phyloP scores from a whole-genome alignment of 1,140 invertebrate species.

The Cataglyphis hispanica region DNA sequence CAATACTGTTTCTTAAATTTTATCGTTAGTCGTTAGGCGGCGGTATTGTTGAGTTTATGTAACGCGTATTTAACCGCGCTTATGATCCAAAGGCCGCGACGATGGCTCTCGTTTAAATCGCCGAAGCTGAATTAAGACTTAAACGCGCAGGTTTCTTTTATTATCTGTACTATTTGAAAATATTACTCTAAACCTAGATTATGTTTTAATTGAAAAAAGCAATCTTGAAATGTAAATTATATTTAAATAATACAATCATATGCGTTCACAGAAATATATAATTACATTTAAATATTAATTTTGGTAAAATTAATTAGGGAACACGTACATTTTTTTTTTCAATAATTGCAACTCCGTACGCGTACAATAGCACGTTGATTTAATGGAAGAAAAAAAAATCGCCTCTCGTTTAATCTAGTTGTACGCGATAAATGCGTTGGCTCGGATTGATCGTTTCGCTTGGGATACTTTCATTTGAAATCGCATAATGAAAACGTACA shows the following conservation, averaged over 20 bases:
- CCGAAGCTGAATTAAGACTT: slow-evolving; percentile 32
- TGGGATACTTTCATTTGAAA: slow-evolving; percentile 29
- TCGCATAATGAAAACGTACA: slow-evolving; percentile 47
- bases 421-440: slow-evolving; percentile 17
- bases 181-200: background rate
- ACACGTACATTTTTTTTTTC: background rate
- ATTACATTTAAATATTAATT: background rate
- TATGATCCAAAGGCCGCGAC: slow-evolving; percentile 62
- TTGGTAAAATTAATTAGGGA: background rate
- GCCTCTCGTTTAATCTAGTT: slow-evolving; percentile 36
- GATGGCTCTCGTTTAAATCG: slow-evolving; percentile 37
- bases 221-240: slow-evolving; percentile 1
- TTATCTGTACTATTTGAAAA: background rate
- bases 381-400: background rate
- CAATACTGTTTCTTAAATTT: slow-evolving; percentile 77
- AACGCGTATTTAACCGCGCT: slow-evolving; percentile 68
- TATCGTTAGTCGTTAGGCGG: slow-evolving; percentile 72
- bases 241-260: background rate
- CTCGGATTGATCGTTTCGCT: slow-evolving; percentile 26
- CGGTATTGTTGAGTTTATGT: slow-evolving; percentile 73
- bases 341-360: background rate
- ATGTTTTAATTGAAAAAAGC: background rate
- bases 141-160: background rate
- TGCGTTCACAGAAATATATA: background rate
- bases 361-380: background rate